Base-by-base conservation (phyloP, 2,888 invertebrate species). In the Dolomedes plantarius region DNA sequence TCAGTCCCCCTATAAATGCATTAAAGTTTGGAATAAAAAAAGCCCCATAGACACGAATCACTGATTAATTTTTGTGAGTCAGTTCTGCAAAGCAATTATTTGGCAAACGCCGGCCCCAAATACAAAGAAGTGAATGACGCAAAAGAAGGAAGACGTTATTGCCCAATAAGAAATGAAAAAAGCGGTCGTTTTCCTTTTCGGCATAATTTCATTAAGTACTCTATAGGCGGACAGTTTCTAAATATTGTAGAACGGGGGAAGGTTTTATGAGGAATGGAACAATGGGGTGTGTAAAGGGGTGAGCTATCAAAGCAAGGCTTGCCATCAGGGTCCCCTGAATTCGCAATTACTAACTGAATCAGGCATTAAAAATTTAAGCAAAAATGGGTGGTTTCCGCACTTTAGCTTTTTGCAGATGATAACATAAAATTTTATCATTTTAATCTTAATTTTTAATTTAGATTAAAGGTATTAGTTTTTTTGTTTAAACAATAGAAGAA, bases 181-280 rank as follows among this genome's bases (percentile, higher is more conserved):
- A 65, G 31, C 2, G 31, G 3, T 31, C 65, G 31, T 65, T 65
- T 65, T 65, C 65, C 28, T 28, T 29, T 6, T 16, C 16, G 16
- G 31, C 31, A 65, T 65, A 65, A 65, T 65, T 65, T 65, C 65
- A 65, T 65, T 65, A 31, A 29, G 65, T 31, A 65, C 13, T 65
- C 31, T n/a, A 65, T 65, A 65, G 65, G 31, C 29, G 31, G 65
- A n/a, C 29, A 65, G 31, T 65, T 65, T 65, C 65, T 65, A 65
- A 65, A 65, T 65, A 65, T 65, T 65, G 23, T 23, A 56, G 56
- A 56, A 56, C 2, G 56, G 56, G 56, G 56, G 23, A 11, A 2
- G 23, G 56, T 19, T 19, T 56, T 56, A 56, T 56, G 56, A 23
- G 19, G 19, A 56, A 3, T 23, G 56, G 56, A 56, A 56, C 56